Evolutionary conservation across 2,797 vertebrate genomes (phyloP).

Genomic region (Enteromius paludinosus): DNA sequence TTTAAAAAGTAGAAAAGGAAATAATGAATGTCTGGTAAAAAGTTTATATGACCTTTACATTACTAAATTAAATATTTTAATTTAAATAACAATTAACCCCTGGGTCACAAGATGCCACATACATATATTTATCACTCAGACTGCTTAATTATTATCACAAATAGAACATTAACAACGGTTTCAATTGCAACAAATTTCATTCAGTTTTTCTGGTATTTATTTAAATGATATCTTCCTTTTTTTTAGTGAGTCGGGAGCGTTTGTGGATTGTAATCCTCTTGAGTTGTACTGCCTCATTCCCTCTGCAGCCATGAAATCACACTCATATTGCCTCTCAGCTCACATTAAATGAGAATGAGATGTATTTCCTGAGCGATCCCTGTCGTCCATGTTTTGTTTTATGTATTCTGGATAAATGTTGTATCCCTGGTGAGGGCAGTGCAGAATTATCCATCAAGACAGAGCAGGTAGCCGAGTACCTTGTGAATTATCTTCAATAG

Average conservation of each 20-base stretch:
- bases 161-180: constrained; percentile 69
- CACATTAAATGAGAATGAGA: constrained; percentile 54
- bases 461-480: constrained; percentile 36
- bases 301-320: constrained; percentile 71
- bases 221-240: constrained; percentile 68
- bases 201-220: constrained; percentile 74
- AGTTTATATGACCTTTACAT: neutral
- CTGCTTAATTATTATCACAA: constrained; percentile 65
- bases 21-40: neutral
- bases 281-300: constrained; percentile 71
- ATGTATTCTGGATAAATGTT: constrained; percentile 55
- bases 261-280: constrained; percentile 69
- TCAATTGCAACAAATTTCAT: constrained; percentile 73
- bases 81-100: neutral
- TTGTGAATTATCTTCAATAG: constrained; percentile 49
- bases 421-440: constrained; percentile 47
- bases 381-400: constrained; percentile 39
- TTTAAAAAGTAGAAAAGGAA: neutral
- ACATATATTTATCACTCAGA: constrained; percentile 51
- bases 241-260: constrained; percentile 76
- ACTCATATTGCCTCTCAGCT: constrained; percentile 60
- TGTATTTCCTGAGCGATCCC: constrained; percentile 39
- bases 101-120: neutral
- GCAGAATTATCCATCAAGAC: constrained; percentile 51
- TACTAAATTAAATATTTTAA: neutral